A percentile compares a stretch with the other conserved stretches of the same genome.
These are phyloP conservation scores for Oikopleura vanhoeffeni DNA, from an alignment of 23 tunicate genomes.

Conservation along the genomic window DNA sequence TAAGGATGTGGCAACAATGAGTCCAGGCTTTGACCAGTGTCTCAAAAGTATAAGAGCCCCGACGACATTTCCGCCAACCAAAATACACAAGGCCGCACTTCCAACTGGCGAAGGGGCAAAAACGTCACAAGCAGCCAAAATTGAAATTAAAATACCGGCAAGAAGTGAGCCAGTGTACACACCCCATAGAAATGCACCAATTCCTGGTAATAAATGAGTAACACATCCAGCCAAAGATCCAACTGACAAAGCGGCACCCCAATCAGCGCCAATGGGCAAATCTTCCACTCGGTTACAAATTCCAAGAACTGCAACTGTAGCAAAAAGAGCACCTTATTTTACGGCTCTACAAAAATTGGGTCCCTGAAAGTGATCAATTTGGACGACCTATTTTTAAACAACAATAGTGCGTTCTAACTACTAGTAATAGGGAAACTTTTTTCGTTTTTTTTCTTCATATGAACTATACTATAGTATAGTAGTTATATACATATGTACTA, in stretches of 20 bases:
- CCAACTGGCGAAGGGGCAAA: background rate
- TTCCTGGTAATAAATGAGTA: background rate
- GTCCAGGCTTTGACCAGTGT: background rate
- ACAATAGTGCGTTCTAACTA: no score
- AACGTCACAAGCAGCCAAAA: background rate
- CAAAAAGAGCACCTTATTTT: background rate
- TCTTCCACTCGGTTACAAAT: background rate
- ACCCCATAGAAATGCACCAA: background rate
- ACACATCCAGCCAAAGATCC: background rate
- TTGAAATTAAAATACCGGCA: background rate
- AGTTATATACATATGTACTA: no score
- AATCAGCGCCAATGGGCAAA: background rate
- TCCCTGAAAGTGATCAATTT: no score
- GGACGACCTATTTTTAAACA: no score
- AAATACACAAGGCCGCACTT: background rate
- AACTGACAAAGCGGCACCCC: background rate
- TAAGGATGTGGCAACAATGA: background rate
- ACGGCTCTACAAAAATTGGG: no score
- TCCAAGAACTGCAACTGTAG: background rate
- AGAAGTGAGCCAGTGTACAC: background rate
- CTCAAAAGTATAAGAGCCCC: background rate
- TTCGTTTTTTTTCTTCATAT: no score
- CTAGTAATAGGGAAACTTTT: no score
- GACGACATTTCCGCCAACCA: background rate
- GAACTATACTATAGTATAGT: no score